phyloP scores from a whole-genome alignment of 2,113 vertebrate species.

The Ivindomyrus marchei region DNA sequence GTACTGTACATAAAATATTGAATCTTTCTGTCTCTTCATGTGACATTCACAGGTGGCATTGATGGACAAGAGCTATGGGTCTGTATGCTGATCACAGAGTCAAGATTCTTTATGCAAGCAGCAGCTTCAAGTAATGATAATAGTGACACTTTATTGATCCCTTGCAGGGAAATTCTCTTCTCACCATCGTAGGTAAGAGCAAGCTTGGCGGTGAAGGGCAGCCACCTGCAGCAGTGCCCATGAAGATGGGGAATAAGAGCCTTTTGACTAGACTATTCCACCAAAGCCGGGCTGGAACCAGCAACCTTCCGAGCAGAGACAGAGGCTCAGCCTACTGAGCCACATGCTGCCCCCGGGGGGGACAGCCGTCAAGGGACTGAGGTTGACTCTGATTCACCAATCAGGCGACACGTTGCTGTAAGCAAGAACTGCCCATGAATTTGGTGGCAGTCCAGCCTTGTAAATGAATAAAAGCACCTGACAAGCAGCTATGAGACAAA shows the following conservation, averaged over 20 bases:
- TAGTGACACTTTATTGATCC: not conserved
- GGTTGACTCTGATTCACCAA: not conserved
- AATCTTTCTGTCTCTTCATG: not conserved
- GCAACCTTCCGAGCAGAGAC: not conserved
- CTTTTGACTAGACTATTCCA: not conserved
- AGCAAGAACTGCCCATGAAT: not conserved
- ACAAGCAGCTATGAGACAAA: not conserved
- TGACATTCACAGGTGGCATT: not conserved
- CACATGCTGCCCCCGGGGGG: not conserved
- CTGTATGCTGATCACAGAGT: not conserved
- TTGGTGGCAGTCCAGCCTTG: not conserved
- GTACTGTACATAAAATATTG: not conserved
- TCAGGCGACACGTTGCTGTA: not conserved
- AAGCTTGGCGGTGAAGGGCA: not conserved
- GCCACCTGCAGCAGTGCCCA: not conserved
- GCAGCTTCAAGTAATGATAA: not conserved
- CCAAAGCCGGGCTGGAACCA: not conserved
- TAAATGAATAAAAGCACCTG: not conserved
- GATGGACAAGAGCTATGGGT: not conserved
- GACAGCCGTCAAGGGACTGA: not conserved
- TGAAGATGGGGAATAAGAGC: not conserved
- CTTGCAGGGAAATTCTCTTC: not conserved
- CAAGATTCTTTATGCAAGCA: not conserved
- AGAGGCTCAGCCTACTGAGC: not conserved
- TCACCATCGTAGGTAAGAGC: not conserved